Conservation (phyloP, 1,140 invertebrate species). For the Choristoneura fumiferana region DNA sequence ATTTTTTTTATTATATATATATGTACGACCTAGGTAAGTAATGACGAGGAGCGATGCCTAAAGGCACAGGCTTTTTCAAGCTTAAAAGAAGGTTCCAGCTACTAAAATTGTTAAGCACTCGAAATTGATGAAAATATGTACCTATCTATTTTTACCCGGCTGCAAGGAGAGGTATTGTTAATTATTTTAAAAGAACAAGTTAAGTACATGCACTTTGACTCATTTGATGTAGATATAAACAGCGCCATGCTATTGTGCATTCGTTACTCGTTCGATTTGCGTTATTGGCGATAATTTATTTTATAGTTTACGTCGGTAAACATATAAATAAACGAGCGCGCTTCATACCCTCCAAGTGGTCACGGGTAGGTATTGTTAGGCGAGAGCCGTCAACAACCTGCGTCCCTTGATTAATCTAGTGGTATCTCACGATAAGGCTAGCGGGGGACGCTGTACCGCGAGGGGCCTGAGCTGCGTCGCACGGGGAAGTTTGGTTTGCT, state of each 20-base stretch:
- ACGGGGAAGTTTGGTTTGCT: constrained; percentile 57
- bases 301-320: constrained; percentile 9
- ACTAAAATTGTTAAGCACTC: too few species aligned
- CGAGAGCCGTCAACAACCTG: background rate
- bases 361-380: background rate
- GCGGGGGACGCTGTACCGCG: constrained; percentile 34
- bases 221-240: constrained; percentile 3
- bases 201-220: background rate
- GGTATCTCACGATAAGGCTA: constrained; percentile 42
- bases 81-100: too few species aligned
- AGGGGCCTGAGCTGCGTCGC: constrained; percentile 32
- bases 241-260: constrained; percentile 6
- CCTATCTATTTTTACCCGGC: too few species aligned
- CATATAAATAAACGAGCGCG: constrained; percentile 12
- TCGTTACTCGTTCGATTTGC: constrained; percentile 4
- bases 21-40: too few species aligned
- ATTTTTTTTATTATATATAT: too few species aligned
- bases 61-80: too few species aligned
- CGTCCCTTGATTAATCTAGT: background rate
- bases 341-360: background rate
- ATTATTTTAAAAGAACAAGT: too few species aligned
- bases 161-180: too few species aligned
- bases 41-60: too few species aligned
- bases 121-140: too few species aligned
- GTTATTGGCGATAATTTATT: constrained; percentile 2